phyloP scores from a whole-genome alignment of 2,113 vertebrate genomes.

The Urocitellus parryii region DNA sequence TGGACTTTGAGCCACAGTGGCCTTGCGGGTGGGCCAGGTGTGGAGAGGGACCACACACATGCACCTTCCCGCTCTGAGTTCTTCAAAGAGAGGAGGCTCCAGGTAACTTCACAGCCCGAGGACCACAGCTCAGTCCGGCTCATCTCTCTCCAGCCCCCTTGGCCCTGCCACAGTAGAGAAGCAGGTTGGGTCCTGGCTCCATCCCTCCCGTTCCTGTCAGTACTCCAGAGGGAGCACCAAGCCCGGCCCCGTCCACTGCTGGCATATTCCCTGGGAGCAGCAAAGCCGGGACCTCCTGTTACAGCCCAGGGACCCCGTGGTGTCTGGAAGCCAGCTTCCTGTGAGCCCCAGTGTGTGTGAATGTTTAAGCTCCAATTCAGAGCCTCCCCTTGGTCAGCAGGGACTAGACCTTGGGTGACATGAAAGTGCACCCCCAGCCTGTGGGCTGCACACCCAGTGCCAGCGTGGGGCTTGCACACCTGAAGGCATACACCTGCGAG shows the following conservation, averaged over 20 bases:
- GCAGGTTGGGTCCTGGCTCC: not conserved
- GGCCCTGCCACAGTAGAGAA: not conserved
- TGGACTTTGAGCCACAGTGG: not conserved
- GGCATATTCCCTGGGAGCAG: not conserved
- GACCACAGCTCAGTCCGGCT: not conserved
- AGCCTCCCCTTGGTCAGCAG: not conserved
- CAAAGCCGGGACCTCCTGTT: not conserved
- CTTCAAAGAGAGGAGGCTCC: not conserved
- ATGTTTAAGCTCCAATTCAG: not conserved
- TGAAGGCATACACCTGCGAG: not conserved
- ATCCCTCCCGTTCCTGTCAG: accelerated
- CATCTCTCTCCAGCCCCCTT: not conserved
- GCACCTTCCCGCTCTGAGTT: not conserved
- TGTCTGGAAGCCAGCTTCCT: not conserved
- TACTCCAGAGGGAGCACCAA: not conserved
- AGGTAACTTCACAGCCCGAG: not conserved
- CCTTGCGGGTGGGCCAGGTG: accelerated
- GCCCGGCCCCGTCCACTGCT: not conserved
- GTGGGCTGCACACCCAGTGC: not conserved
- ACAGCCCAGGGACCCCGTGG: not conserved
- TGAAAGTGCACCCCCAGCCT: not conserved
- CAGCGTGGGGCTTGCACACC: too few relatives aligned
- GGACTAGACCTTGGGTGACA: not conserved
- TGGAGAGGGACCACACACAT: too few relatives aligned
- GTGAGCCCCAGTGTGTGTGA: too few relatives aligned